phyloP scores from a whole-genome alignment of 2,888 invertebrate genomes.

The Aethes cnicana region DNA sequence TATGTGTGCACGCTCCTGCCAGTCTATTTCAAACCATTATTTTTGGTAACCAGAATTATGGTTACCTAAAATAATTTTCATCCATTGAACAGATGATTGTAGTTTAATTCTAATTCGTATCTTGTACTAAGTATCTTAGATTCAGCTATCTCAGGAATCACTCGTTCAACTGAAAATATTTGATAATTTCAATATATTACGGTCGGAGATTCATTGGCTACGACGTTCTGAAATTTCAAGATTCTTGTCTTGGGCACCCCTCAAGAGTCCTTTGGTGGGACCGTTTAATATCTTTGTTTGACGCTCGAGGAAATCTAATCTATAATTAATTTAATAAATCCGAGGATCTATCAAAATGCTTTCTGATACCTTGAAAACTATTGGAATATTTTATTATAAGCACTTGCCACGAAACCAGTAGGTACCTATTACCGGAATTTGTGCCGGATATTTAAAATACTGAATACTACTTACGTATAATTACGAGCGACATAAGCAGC shows the following conservation, averaged over 20 bases:
- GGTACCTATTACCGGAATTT: not conserved
- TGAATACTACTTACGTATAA: no score
- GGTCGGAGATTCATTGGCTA: not conserved
- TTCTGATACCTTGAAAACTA: slow-evolving; percentile 3
- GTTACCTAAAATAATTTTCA: no score
- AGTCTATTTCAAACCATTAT: no score
- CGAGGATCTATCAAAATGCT: slow-evolving; percentile 6
- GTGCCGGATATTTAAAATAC: no score
- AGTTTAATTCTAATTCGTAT: no score
- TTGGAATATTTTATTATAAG: slow-evolving; percentile 13
- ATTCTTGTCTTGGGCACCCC: slow-evolving; percentile 9
- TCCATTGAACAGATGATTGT: no score
- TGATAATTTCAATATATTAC: not conserved
- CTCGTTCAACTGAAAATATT: slow-evolving; percentile 1
- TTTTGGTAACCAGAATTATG: no score
- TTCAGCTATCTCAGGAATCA: no score
- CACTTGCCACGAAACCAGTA: slow-evolving; percentile 2
- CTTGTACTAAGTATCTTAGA: no score
- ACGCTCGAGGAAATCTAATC: slow-evolving; percentile 5
- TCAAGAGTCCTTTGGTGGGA: slow-evolving; percentile 1
- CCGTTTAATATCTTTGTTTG: slow-evolving; percentile 17
- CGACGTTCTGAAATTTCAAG: slow-evolving; percentile 4
- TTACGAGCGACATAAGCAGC: no score
- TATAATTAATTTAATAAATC: slow-evolving; percentile 21
- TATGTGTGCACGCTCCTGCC: no score